A percentile compares a stretch with the other conserved stretches of the same genome.
phyloP scores from a whole-genome alignment of 2,113 vertebrate species.

The Psephotus haematonotus region DNA sequence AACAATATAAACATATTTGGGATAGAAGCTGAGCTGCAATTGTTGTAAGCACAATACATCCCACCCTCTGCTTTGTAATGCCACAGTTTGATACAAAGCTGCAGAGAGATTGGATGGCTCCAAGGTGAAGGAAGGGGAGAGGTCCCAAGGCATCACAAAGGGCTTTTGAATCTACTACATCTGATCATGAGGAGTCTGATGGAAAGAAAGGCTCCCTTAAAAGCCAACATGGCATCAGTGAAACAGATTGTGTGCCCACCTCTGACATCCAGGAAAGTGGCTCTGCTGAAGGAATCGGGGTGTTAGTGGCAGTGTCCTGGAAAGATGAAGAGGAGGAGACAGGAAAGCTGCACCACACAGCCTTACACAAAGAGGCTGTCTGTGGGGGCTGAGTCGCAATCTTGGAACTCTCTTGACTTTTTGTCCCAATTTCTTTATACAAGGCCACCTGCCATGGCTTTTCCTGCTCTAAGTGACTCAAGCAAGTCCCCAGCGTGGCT shows the following conservation, averaged over 20 bases:
- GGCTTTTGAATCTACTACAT: neutral
- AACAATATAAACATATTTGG: slow-evolving; percentile 14
- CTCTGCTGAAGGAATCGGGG: neutral
- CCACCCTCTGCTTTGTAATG: neutral
- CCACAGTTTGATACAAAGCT: neutral
- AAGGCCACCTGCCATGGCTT: neutral
- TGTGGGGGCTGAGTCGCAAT: neutral
- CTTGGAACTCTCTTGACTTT: neutral
- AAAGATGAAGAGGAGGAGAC: neutral
- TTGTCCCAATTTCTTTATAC: neutral
- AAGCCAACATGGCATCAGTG: neutral
- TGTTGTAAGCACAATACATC: neutral
- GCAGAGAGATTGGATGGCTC: neutral
- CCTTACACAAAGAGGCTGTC: neutral
- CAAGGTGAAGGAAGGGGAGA: neutral
- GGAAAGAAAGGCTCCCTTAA: neutral
- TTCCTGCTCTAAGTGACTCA: neutral
- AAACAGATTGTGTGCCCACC: neutral
- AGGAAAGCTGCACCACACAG: neutral
- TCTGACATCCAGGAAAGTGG: neutral
- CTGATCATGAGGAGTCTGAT: neutral
- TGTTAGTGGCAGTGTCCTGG: neutral
- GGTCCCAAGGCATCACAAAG: neutral
- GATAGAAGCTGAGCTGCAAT: neutral
- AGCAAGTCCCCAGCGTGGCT: neutral